phyloP scores from a whole-genome alignment of 2,113 vertebrate species.

The Lepidothrix coronata region DNA sequence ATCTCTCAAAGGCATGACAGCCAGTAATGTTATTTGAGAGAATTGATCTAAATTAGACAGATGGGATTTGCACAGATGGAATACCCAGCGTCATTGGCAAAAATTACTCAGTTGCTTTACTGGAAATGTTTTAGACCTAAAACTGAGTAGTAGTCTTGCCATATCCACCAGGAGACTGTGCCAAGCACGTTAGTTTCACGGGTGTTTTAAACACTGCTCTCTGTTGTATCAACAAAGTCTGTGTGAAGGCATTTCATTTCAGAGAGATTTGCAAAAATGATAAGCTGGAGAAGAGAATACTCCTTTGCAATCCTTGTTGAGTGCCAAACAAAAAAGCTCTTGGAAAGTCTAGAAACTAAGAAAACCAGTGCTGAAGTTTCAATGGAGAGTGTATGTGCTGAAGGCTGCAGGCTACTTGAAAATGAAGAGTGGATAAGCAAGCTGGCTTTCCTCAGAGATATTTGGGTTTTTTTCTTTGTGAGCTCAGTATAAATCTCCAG shows the following conservation, averaged over 20 bases:
- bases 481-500: background rate
- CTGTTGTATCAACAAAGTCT: background rate
- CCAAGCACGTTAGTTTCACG: fast-evolving
- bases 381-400: background rate
- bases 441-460: background rate
- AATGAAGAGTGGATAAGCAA: background rate
- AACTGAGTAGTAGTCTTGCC: background rate
- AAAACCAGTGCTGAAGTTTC: background rate
- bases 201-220: background rate
- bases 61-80: constrained; percentile 12
- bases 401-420: background rate
- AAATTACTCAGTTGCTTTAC: background rate
- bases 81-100: background rate
- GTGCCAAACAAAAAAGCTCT: background rate
- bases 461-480: background rate
- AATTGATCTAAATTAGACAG: background rate
- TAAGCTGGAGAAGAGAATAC: background rate
- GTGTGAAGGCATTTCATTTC: background rate
- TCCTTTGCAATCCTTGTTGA: background rate
- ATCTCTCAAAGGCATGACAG: background rate
- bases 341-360: background rate
- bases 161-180: background rate
- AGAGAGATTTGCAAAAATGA: background rate
- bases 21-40: background rate
- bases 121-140: background rate